A percentile compares a stretch with the other conserved stretches of the same genome.
phyloP scores from a whole-genome alignment of 2,113 vertebrate species.

The Ceyx margarethae region DNA sequence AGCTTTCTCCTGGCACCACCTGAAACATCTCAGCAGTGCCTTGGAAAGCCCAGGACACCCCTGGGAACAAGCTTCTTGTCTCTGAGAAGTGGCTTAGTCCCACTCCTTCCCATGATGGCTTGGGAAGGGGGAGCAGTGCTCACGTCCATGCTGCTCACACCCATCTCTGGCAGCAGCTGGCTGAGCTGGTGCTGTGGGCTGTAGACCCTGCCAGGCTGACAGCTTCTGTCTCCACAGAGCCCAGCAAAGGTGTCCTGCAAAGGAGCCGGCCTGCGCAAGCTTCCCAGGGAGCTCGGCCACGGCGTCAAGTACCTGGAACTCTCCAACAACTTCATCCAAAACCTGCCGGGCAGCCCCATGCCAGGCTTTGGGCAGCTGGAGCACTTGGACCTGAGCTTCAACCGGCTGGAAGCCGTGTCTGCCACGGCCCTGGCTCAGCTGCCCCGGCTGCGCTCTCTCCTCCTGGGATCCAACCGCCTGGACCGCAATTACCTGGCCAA shows the following conservation, averaged over 20 bases:
- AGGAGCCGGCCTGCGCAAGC: slow-evolving; percentile 62
- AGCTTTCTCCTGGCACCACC: background rate
- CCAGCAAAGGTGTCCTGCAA: slow-evolving; percentile 69
- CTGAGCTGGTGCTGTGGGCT: background rate
- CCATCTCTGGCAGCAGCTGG: background rate
- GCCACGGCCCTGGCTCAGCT: slow-evolving; percentile 68
- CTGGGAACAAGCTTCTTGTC: background rate
- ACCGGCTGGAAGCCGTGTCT: slow-evolving; percentile 78
- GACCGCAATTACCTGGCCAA: slow-evolving; percentile 68
- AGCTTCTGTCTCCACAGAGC: background rate
- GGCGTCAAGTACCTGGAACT: slow-evolving; percentile 74
- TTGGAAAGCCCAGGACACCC: background rate
- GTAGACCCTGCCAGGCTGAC: background rate
- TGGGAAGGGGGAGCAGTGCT: background rate
- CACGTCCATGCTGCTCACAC: background rate
- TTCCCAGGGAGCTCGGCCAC: slow-evolving; percentile 70
- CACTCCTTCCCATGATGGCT: background rate
- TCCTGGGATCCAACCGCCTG: slow-evolving; percentile 75
- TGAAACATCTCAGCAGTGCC: background rate
- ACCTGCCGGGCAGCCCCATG: slow-evolving; percentile 43
- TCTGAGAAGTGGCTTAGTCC: background rate
- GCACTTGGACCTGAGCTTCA: slow-evolving; percentile 74
- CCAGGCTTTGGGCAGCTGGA: slow-evolving; percentile 68
- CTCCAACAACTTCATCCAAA: slow-evolving; percentile 81
- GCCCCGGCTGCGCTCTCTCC: slow-evolving; percentile 67